Base-by-base conservation (phyloP, 1,140 invertebrate species). In the Drosophila repleta region DNA sequence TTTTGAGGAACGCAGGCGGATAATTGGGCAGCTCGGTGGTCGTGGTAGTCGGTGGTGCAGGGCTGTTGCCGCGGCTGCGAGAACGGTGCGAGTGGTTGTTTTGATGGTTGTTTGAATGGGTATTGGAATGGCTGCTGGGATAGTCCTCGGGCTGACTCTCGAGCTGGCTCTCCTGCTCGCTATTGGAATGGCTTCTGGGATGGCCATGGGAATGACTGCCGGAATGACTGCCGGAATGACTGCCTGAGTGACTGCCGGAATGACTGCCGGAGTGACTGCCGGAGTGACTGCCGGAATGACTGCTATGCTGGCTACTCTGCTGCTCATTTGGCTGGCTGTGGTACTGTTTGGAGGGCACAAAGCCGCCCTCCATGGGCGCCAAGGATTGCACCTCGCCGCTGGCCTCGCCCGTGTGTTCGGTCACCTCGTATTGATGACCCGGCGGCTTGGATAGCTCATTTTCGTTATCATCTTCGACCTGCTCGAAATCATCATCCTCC, bases 11-110 rank as follows among this genome's bases (percentile, higher is more conserved):
- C 1, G 67, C 48, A 0, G 82, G 26, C 0, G 90, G 90, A 79
- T 91, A 91, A 24, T 91, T 91, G 20, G 90, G 90, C 7, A 65
- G 60, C 32, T 91, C 90, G 10, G 82, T 87, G 15, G 84, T 87
- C 15, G 49, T 84, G 67, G 21, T 66, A 0, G 58, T 48, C 7
- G 45, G 49, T 48, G n/a, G 58, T 8, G 0, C 37, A 15, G 18
- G 6, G 21, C 20, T 43, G 2, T 10, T 24, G 10, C 55, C 10
- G 29, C 63, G 67, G 20, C 52, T 43, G 26, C 78, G 55, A 6
- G 55, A 39, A 7, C 55, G 55, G 3, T 15, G 10, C 1, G 15
- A 0, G 11, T 57, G 55, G 41, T 57, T 73, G 0, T 35, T 24
- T 46, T 4, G 15, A 2, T 13, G 45, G 39, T 1, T 51, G 18